Evolutionary conservation across 2,888 invertebrate genomes (phyloP).

Genomic region (Hirtodrosophila duncani): DNA sequence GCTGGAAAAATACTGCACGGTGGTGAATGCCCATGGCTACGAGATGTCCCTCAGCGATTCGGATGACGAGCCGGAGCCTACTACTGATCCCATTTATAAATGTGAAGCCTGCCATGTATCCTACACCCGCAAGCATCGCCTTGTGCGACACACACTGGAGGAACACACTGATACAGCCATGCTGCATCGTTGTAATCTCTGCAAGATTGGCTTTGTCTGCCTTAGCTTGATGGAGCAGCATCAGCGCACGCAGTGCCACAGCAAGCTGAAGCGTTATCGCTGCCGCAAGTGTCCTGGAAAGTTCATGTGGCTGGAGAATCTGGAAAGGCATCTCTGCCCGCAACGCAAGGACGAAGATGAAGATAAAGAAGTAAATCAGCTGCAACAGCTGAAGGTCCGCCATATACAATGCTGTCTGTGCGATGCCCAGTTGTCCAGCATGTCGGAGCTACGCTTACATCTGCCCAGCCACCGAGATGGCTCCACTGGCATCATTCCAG

Average conservation of each 20-base stretch:
- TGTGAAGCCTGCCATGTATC: conserved; percentile 62
- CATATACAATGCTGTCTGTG: conserved; percentile 61
- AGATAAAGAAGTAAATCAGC: not conserved
- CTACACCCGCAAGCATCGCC: conserved; percentile 67
- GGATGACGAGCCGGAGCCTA: conserved; percentile 62
- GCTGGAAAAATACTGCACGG: conserved; percentile 62
- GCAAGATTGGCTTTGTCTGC: conserved; percentile 80
- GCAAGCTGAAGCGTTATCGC: conserved; percentile 57
- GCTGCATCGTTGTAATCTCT: conserved; percentile 79
- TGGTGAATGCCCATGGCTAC: conserved; percentile 72
- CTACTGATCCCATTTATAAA: conserved; percentile 39
- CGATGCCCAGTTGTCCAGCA: conserved; percentile 35
- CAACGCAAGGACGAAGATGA: conserved; percentile 20
- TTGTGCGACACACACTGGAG: conserved; percentile 67
- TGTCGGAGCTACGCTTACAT: conserved; percentile 57
- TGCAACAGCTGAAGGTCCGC: not conserved
- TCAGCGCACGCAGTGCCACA: conserved; percentile 77
- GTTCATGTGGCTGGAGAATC: conserved; percentile 75
- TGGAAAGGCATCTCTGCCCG: conserved; percentile 67
- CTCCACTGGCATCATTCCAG: conserved; percentile 48
- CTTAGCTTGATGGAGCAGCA: conserved; percentile 79
- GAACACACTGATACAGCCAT: conserved; percentile 77
- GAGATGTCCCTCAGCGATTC: conserved; percentile 76
- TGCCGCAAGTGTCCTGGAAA: conserved; percentile 74
- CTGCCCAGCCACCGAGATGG: conserved; percentile 60